phyloP scores from a whole-genome alignment of 2,888 invertebrate species.

The Fragum whitleyi region DNA sequence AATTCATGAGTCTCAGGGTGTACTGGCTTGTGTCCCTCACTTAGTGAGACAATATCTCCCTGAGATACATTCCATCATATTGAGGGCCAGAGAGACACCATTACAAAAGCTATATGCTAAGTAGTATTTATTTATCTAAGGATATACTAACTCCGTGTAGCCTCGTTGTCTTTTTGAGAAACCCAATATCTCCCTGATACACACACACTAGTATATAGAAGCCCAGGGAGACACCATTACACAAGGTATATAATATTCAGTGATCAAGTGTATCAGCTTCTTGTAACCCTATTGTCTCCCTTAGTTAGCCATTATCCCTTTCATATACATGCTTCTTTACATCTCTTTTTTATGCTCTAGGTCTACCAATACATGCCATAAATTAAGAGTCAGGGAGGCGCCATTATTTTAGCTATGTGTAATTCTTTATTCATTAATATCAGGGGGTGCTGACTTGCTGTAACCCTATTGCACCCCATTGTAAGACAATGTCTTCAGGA shows the following conservation, averaged over 20 bases:
- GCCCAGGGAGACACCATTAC: slow-evolving; percentile 83
- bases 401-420: too few species aligned
- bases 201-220: slow-evolving; percentile 89
- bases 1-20: slow-evolving; percentile 91
- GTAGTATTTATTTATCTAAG: slow-evolving; percentile 88
- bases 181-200: too few species aligned
- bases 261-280: slow-evolving; percentile 92
- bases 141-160: slow-evolving; percentile 97
- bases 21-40: slow-evolving; percentile 96
- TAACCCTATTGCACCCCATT: too few species aligned
- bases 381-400: too few species aligned
- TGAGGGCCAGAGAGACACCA: slow-evolving; percentile 86
- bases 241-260: too few species aligned
- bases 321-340: background rate
- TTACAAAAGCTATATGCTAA: background rate
- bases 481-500: too few species aligned
- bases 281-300: slow-evolving; percentile 96
- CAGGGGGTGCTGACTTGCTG: too few species aligned
- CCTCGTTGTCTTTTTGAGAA: slow-evolving; percentile 89
- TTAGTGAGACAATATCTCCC: slow-evolving; percentile 88
- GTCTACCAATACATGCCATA: too few species aligned
- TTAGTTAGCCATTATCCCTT: slow-evolving; percentile 88
- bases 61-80: slow-evolving; percentile 88
- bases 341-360: too few species aligned
- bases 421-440: too few species aligned